phyloP scores from a whole-genome alignment of 2,113 vertebrate genomes.

The Aepyceros melampus region DNA sequence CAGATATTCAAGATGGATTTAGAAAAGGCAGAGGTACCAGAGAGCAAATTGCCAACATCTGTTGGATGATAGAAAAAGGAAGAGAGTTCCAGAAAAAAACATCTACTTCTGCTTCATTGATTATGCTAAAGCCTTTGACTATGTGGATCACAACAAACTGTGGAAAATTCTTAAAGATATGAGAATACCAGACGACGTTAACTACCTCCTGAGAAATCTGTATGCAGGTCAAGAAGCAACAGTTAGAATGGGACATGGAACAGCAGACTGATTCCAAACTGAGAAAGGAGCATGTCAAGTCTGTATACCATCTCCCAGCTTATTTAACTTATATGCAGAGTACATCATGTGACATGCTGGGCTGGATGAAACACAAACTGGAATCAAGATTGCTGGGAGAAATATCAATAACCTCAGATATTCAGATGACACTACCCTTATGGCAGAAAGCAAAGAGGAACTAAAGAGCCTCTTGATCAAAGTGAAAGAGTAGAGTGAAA shows the following conservation, averaged over 20 bases:
- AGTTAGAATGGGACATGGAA: background rate
- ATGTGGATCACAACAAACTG: background rate
- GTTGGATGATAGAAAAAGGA: background rate
- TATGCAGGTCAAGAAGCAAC: background rate
- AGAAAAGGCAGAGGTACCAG: background rate
- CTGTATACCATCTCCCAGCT: background rate
- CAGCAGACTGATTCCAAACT: background rate
- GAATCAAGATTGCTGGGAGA: background rate
- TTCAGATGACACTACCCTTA: background rate
- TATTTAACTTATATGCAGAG: background rate
- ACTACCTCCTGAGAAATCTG: background rate
- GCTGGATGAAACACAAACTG: background rate
- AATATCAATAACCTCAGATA: background rate
- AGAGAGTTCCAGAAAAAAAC: background rate
- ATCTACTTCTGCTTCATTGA: background rate
- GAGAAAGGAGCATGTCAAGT: background rate
- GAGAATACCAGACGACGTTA: accelerated
- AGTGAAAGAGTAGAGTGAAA: background rate
- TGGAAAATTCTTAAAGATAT: background rate
- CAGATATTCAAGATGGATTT: background rate
- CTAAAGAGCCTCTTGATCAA: background rate
- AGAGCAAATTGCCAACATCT: background rate
- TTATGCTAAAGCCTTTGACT: background rate
- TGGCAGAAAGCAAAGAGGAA: accelerated
- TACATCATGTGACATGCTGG: background rate